Evolutionary conservation across 2,797 vertebrate genomes (phyloP).

Genomic region (Acropternis orthonyx): DNA sequence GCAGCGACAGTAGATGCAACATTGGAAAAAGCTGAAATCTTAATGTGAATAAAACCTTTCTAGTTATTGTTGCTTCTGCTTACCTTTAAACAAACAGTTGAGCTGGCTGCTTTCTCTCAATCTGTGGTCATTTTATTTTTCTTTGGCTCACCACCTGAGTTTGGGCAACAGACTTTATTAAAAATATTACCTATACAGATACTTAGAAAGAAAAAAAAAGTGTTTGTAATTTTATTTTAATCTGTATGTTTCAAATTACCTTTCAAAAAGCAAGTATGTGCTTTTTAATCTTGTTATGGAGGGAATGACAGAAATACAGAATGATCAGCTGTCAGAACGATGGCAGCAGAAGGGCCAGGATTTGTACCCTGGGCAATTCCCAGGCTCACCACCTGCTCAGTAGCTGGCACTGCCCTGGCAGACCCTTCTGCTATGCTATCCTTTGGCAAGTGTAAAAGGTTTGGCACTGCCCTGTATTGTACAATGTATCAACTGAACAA

Average conservation of each 20-base stretch:
- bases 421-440: neutral
- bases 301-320: neutral
- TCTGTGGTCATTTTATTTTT: neutral
- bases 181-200: neutral
- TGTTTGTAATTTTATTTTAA: neutral
- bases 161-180: neutral
- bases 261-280: neutral
- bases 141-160: neutral
- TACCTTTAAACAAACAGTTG: neutral
- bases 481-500: neutral
- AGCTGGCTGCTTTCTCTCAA: neutral
- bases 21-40: neutral
- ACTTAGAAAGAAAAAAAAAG: neutral
- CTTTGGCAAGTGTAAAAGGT: neutral
- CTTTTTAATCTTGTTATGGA: neutral
- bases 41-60: neutral
- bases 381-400: neutral
- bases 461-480: neutral
- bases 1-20: neutral
- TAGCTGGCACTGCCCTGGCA: accelerated
- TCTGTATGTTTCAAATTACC: neutral
- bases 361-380: neutral
- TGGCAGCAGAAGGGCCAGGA: neutral
- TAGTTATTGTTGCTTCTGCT: neutral
- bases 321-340: neutral